Percentiles rank a stretch among this genome's conserved stretches.
Conservation (phyloP, 2,797 vertebrate species). For the Tarsius wallacei region DNA sequence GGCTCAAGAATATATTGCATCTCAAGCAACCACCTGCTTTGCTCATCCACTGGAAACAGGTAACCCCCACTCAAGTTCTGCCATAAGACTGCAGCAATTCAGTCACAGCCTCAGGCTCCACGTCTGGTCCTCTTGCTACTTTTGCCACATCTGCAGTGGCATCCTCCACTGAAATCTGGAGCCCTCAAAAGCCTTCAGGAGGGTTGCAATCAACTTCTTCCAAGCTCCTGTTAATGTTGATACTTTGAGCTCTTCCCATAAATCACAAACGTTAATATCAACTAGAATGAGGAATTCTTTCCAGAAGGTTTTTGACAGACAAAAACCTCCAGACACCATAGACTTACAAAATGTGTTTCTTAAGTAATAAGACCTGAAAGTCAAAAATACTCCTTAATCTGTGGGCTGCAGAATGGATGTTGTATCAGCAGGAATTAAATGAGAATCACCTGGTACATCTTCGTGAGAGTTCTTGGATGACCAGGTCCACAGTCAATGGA, state of each 20-base stretch:
- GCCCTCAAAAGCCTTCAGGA: not conserved
- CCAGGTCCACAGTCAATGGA: not conserved
- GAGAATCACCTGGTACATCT: not conserved
- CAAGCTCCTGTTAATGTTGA: not conserved
- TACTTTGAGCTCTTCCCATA: not conserved
- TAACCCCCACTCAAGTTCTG: not conserved
- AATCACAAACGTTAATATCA: not conserved
- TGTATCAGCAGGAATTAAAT: not conserved
- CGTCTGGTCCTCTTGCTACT: not conserved
- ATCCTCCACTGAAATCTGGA: not conserved
- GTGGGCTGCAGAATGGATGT: not conserved
- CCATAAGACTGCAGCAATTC: not conserved
- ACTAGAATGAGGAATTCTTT: not conserved
- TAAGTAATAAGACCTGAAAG: not conserved
- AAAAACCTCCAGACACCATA: not conserved
- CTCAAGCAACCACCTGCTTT: not conserved
- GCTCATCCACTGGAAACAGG: not conserved
- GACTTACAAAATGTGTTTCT: not conserved
- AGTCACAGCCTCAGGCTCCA: not conserved
- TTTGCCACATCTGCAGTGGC: not conserved
- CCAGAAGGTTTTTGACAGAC: not conserved
- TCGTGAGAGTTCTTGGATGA: not conserved
- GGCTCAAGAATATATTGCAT: not conserved
- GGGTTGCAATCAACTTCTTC: not conserved
- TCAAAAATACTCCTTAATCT: not conserved